phyloP scores from a whole-genome alignment of 1,140 invertebrate species.

The Batillaria attramentaria region DNA sequence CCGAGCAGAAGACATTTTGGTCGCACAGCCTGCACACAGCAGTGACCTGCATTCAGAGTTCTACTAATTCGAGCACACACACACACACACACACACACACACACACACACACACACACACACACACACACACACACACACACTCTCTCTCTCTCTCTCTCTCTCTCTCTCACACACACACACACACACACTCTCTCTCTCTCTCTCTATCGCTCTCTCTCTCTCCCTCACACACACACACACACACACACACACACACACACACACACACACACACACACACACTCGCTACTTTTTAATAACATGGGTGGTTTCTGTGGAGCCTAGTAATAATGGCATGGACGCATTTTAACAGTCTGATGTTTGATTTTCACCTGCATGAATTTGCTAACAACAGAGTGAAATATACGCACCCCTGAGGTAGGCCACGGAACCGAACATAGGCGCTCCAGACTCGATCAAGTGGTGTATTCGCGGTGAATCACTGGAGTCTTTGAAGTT shows the following conservation, averaged over 20 bases:
- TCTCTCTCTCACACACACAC: background rate
- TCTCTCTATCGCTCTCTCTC: background rate
- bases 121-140: background rate
- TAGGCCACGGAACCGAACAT: conserved; percentile 66
- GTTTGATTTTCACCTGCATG: too few relatives aligned
- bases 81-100: background rate
- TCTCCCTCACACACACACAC: background rate
- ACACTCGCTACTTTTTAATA: background rate
- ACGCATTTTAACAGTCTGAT: too few relatives aligned
- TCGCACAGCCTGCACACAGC: too few relatives aligned
- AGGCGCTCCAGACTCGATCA: conserved; percentile 27
- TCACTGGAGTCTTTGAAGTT: conserved; percentile 18
- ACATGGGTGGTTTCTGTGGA: too few relatives aligned
- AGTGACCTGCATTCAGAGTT: background rate
- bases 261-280: background rate
- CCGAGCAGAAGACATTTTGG: too few relatives aligned
- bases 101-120: background rate
- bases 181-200: background rate
- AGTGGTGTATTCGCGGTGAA: conserved; percentile 12
- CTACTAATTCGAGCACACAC: background rate
- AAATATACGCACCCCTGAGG: conserved; percentile 55
- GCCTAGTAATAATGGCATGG: too few relatives aligned
- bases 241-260: background rate
- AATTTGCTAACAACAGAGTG: too few relatives aligned
- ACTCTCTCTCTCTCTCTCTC: background rate